Evolutionary conservation across 1,140 invertebrate species (phyloP).

Genomic region (Portunus trituberculatus): DNA sequence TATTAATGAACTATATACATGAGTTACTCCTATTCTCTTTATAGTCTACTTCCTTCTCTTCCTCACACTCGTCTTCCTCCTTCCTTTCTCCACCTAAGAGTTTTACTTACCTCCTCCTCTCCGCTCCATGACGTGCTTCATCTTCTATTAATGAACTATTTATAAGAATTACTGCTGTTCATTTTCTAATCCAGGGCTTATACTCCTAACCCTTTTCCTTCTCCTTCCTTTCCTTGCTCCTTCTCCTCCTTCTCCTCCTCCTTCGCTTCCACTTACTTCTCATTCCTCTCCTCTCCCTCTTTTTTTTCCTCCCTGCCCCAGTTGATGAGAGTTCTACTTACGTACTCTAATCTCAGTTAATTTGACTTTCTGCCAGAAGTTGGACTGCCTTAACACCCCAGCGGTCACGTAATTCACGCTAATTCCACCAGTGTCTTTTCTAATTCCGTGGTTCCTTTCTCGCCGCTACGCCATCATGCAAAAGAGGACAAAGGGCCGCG

Average conservation of each 20-base stretch:
- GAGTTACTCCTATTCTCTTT: too few species aligned
- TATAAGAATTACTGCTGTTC: too few species aligned
- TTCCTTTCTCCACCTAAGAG: too few species aligned
- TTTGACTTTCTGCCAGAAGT: background rate
- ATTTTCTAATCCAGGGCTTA: background rate
- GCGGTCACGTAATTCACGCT: background rate
- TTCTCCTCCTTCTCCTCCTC: background rate
- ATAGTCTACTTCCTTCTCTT: too few species aligned
- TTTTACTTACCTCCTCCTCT: too few species aligned
- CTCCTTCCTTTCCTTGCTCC: background rate
- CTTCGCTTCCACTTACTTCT: too few species aligned
- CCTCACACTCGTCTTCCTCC: too few species aligned
- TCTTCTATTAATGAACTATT: too few species aligned
- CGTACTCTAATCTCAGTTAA: background rate
- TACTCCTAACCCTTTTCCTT: background rate
- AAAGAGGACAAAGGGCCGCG: background rate
- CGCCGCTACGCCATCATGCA: background rate
- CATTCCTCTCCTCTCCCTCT: background rate
- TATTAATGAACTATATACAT: too few species aligned
- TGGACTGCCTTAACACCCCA: background rate
- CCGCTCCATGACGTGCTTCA: too few species aligned
- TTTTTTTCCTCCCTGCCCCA: background rate
- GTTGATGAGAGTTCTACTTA: background rate
- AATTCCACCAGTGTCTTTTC: background rate
- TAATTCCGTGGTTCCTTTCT: background rate